A percentile compares a stretch with the other conserved stretches of the same genome.
Evolutionary conservation across 2,797 vertebrate genomes (phyloP).

Genomic region (Micromesistius poutassou): DNA sequence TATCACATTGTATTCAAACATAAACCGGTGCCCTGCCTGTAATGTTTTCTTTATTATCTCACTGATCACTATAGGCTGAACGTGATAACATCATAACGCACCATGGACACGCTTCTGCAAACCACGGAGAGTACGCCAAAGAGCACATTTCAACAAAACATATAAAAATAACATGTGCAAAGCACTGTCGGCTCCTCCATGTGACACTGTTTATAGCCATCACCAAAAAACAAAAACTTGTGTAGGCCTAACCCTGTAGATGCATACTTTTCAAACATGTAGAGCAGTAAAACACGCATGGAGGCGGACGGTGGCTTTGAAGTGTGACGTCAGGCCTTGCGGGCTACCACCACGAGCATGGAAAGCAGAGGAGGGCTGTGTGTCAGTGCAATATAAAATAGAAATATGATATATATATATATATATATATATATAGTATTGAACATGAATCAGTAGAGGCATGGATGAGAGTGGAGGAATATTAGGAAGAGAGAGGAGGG

Average conservation of each 20-base stretch:
- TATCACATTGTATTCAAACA: constrained; percentile 1
- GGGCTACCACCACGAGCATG: constrained; percentile 63
- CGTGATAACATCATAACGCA: constrained; percentile 47
- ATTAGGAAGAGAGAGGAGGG: not conserved
- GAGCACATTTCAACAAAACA: constrained; percentile 35
- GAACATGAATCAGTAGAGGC: constrained; percentile 28
- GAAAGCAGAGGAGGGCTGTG: constrained; percentile 47
- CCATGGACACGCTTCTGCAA: constrained; percentile 39
- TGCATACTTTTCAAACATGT: constrained; percentile 73
- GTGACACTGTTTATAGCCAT: constrained; percentile 62
- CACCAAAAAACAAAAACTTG: constrained; percentile 21
- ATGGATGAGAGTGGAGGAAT: constrained; percentile 21
- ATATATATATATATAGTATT: not conserved
- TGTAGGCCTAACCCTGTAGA: constrained; percentile 61
- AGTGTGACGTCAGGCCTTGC: constrained; percentile 66
- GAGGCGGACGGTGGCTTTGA: constrained; percentile 66
- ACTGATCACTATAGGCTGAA: not conserved
- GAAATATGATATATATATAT: not conserved
- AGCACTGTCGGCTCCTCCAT: constrained; percentile 48
- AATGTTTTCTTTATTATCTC: no score
- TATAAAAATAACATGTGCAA: constrained; percentile 36
- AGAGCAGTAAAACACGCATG: constrained; percentile 57
- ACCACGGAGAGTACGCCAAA: constrained; percentile 36
- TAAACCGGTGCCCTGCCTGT: no score
- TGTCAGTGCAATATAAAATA: not conserved